These are phyloP conservation scores for Steinernema feltiae DNA, from an alignment of 1,140 invertebrate species.

Conservation along the genomic window DNA sequence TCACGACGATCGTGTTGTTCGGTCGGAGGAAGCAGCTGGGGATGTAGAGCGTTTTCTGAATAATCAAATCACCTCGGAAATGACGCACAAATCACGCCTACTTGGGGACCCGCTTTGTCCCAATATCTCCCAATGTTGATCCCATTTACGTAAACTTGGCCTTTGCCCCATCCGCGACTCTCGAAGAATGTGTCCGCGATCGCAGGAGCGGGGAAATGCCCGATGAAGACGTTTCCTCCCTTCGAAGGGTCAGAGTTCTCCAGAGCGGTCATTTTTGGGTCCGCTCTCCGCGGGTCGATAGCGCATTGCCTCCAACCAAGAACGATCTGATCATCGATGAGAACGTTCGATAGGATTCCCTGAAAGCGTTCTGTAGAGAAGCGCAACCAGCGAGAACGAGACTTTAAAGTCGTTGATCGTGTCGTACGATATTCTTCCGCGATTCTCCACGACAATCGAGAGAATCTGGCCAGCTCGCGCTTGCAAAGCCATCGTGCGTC, in stretches of 20 bases:
- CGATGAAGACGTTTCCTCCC: slow-evolving; percentile 25
- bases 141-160: slow-evolving; percentile 27
- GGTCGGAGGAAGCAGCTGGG: background rate
- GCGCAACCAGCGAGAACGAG: background rate
- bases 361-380: background rate
- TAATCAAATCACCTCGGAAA: background rate
- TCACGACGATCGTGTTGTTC: background rate
- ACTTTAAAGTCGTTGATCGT: slow-evolving; percentile 38
- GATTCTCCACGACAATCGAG: slow-evolving; percentile 36
- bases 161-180: slow-evolving; percentile 39
- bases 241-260: background rate
- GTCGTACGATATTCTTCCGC: slow-evolving; percentile 34
- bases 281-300: background rate
- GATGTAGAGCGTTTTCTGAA: background rate
- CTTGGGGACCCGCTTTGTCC: background rate
- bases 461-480: background rate
- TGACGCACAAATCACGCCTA: background rate
- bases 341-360: background rate
- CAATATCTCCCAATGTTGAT: slow-evolving; percentile 37
- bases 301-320: background rate
- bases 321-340: background rate
- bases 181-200: slow-evolving; percentile 34
- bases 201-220: background rate
- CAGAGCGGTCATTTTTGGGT: background rate
- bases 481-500: background rate